phyloP scores from a whole-genome alignment of 1,140 invertebrate species.

The Sesamia nonagrioides region DNA sequence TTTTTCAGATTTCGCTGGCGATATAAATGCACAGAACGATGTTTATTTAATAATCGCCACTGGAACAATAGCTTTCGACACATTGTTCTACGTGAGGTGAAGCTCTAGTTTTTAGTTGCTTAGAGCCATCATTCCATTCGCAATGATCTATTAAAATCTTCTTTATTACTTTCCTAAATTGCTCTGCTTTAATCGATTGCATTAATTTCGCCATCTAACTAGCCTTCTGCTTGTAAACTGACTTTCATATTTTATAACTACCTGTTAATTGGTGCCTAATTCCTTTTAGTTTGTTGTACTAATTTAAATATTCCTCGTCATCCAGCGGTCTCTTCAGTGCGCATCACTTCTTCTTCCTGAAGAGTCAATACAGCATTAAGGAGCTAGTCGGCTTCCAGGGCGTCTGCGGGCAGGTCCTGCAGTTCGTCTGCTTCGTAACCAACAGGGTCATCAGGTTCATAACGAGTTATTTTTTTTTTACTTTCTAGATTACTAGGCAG shows the following conservation, averaged over 20 bases:
- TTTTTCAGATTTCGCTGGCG: conserved; percentile 66
- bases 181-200: background rate
- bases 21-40: conserved; percentile 64
- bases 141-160: background rate
- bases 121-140: background rate
- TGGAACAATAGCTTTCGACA: conserved; percentile 80
- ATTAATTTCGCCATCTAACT: background rate
- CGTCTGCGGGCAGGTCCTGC: conserved; percentile 70
- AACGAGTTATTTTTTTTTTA: background rate
- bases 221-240: background rate
- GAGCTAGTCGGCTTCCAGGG: conserved; percentile 75
- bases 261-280: background rate
- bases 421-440: conserved; percentile 79
- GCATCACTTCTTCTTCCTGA: conserved; percentile 82
- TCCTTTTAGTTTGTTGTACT: background rate
- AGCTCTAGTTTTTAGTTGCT: background rate
- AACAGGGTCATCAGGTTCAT: conserved; percentile 78
- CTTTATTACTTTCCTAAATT: conserved; percentile 13
- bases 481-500: background rate
- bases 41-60: conserved; percentile 72
- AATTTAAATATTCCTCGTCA: background rate
- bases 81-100: conserved; percentile 80
- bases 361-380: conserved; percentile 74
- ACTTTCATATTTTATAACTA: background rate
- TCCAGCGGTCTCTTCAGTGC: conserved; percentile 78